Evolutionary conservation across 2,888 invertebrate species (phyloP), one percentile per base, ranked within the genome.

Genomic region (Amphipoea lucens): DNA sequence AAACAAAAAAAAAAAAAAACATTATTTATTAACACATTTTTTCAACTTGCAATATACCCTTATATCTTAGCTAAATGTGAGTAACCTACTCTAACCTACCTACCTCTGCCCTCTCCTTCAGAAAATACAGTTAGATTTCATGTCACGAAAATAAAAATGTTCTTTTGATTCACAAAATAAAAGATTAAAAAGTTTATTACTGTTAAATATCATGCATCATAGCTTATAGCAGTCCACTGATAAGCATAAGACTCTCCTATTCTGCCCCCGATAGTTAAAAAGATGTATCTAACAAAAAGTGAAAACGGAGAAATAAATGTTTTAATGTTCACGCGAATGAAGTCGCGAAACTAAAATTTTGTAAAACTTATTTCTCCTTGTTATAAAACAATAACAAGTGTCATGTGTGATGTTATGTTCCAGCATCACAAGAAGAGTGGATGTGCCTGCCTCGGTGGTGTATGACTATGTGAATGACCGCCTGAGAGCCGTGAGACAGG

Each of bases 391-490:
- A 29, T 40, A 40, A 66, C 17, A 66, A 54, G 4, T 57, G 29
- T 74, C 5, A 57, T 3, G 57, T 63, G 2, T n/a, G 11, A 57
- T 70, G 17, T 86, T 93, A 57, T 70, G 17, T 86, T 93, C 23
- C 87, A 96, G 96, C 54, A 92, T 96, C 36, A 90, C 93, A 57
- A 92, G 91, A 85, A 92, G 95, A 78, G 83, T 75, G 51, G 95
- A 95, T 89, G 93, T 95, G 0, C 90, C 94, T 3, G 73, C 84
- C 94, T 89, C 94, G 74, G 91, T 97, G 1, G 94, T 98, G 68
- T 98, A 98, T 91, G 98, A 98, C 92, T 99, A 98, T 94, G 96
- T 98, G 73, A 97, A 98, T 91, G 98, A 99, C 92, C 97, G 99
- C 29, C 94, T 98, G 79, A 95, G 98, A 89, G 97, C 98, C 0